Conservation (phyloP, 2,888 invertebrate genomes). For the Dermolepida albohirtum region DNA sequence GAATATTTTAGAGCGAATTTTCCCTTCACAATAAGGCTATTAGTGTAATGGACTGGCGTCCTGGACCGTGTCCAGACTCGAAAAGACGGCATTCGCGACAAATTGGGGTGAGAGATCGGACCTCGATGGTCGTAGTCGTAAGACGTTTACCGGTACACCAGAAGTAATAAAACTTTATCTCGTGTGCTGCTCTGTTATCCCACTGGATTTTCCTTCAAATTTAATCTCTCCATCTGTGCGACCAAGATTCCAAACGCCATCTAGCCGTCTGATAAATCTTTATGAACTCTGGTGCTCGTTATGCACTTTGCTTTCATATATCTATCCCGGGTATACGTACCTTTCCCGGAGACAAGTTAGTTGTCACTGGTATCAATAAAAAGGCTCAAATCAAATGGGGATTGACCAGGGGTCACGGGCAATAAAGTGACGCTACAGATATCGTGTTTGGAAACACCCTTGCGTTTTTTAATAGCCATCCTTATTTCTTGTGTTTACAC, state of each 20-base stretch:
- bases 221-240: slow-evolving; percentile 40
- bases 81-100: slow-evolving; percentile 64
- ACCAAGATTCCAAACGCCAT: slow-evolving; percentile 30
- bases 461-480: slow-evolving; percentile 57
- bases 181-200: slow-evolving; percentile 31
- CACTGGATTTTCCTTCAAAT: slow-evolving; percentile 41
- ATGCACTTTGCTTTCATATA: slow-evolving; percentile 34
- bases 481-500: slow-evolving; percentile 57
- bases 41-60: slow-evolving; percentile 64
- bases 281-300: slow-evolving; percentile 29
- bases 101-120: slow-evolving; percentile 65
- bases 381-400: slow-evolving; percentile 56
- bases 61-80: slow-evolving; percentile 65
- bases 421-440: slow-evolving; percentile 60
- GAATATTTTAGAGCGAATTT: slow-evolving; percentile 62
- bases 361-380: slow-evolving; percentile 55
- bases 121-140: slow-evolving; percentile 49
- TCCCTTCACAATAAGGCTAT: slow-evolving; percentile 65
- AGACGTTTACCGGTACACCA: slow-evolving; percentile 55
- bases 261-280: slow-evolving; percentile 20
- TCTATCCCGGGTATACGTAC: slow-evolving; percentile 13
- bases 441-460: slow-evolving; percentile 55
- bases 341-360: slow-evolving; percentile 28
- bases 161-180: slow-evolving; percentile 44
- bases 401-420: slow-evolving; percentile 60